Evolutionary conservation across 1,140 invertebrate species (phyloP), one percentile per base, ranked within the genome.

Genomic region (Listronotus bonariensis): DNA sequence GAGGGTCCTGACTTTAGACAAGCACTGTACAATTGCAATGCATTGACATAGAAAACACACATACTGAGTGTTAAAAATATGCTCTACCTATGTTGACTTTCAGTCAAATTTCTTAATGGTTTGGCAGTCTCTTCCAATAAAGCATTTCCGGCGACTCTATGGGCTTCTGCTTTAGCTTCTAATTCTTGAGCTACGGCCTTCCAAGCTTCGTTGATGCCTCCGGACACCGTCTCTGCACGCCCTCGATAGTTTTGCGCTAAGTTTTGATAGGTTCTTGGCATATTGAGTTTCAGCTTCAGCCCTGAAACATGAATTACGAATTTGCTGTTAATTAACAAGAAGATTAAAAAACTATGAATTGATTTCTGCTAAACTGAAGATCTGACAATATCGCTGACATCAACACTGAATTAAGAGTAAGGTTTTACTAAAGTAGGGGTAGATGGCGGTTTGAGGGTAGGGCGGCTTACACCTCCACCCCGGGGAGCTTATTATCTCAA

Each of bases 211-310:
- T 89, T 89, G 46, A 95, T 85, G 51, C 89, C 91, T 11, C 93
- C 93, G 26, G n/a, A 89, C 83, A 49, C 88, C 87, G 74, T 92
- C 88, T 51, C 88, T 84, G 76, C 88, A 89, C 0, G 90, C 90
- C 78, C 95, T 94, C 38, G 89, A 84, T 46, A 97, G 80, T 82
- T 96, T 96, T 2, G 83, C 82, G 41, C 92, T 91, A 46, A 97
- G 81, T 80, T 96, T 97, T 58, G 88, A 87, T 26, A 97, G 83
- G 54, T 89, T 90, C 83, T 96, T 97, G 12, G 93, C 91, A 80
- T 97, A 97, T 68, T 88, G 88, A 11, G 87, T 85, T 82, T 97
- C 94, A 59, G 93, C 84, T 77, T 97, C 94, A 54, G 93, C 89
- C 82, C 92, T 93, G 80, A 56, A 85, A 82, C 41, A 15, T 49